A percentile compares a stretch with the other conserved stretches of the same genome.
Evolutionary conservation across 1,140 invertebrate genomes (phyloP).

Genomic region (Drosophila neocordata): DNA sequence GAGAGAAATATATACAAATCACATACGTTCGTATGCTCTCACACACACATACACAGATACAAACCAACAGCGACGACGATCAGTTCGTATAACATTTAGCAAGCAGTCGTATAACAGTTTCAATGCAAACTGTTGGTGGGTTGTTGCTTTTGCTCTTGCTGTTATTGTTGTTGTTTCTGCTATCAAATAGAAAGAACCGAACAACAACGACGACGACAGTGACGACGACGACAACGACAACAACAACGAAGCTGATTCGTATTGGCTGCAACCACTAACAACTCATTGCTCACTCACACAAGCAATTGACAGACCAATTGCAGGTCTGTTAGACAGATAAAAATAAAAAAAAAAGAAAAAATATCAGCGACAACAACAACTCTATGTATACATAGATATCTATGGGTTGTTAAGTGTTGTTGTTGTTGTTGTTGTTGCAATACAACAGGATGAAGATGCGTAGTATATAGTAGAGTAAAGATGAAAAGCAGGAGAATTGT

Average conservation of each 20-base stretch:
- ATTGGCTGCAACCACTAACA: constrained; percentile 77
- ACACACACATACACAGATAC: constrained; percentile 21
- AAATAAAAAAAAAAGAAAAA: constrained; percentile 11
- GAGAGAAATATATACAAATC: constrained; percentile 71
- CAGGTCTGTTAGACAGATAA: constrained; percentile 67
- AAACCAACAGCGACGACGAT: not conserved
- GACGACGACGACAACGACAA: constrained; percentile 25
- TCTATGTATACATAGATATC: constrained; percentile 8
- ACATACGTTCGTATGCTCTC: constrained; percentile 39
- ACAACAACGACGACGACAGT: constrained; percentile 30
- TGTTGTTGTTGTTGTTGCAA: not conserved
- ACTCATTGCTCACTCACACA: constrained; percentile 75
- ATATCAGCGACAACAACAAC: constrained; percentile 26
- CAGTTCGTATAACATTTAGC: constrained; percentile 56
- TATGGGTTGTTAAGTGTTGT: constrained; percentile 54
- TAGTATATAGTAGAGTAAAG: not conserved
- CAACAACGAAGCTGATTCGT: constrained; percentile 59
- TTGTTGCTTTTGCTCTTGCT: constrained; percentile 36
- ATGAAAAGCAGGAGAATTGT: not conserved
- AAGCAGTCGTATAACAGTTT: constrained; percentile 69
- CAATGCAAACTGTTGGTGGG: constrained; percentile 50
- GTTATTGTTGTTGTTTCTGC: constrained; percentile 38
- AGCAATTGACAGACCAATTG: constrained; percentile 75
- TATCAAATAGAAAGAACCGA: constrained; percentile 70
- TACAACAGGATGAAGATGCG: constrained; percentile 9